phyloP scores from a whole-genome alignment of 2,113 vertebrate genomes.

The Meles meles region DNA sequence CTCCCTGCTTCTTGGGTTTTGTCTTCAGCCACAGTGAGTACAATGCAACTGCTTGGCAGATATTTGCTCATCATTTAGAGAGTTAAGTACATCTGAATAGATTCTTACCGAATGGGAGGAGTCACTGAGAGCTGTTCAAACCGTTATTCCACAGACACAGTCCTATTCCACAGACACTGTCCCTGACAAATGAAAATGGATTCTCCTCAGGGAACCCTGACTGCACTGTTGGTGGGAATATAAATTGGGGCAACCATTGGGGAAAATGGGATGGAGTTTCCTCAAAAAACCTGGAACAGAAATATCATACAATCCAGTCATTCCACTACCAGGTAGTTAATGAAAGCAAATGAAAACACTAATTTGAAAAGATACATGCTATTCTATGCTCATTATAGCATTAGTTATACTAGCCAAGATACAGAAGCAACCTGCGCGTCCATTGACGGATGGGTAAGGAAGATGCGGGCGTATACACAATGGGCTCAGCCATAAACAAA shows the following conservation, averaged over 20 bases:
- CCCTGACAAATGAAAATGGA: background rate
- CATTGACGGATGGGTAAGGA: background rate
- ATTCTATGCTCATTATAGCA: background rate
- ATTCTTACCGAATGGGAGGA: background rate
- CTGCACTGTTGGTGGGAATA: background rate
- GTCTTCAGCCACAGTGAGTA: background rate
- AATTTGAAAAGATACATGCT: background rate
- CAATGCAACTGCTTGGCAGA: background rate
- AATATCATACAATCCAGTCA: background rate
- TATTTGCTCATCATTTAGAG: background rate
- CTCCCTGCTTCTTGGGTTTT: background rate
- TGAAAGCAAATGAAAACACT: background rate
- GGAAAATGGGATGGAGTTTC: background rate
- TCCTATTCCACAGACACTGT: background rate
- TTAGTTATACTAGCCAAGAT: background rate
- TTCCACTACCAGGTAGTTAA: background rate
- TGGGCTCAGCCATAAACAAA: background rate
- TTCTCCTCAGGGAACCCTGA: background rate
- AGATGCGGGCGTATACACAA: background rate
- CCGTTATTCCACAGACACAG: background rate
- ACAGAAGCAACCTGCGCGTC: background rate
- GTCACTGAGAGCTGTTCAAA: background rate
- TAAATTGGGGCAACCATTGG: background rate
- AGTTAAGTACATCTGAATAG: background rate
- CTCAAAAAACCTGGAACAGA: background rate